Evolutionary conservation across 2,113 vertebrate genomes (phyloP).

Genomic region (Proteles cristata): DNA sequence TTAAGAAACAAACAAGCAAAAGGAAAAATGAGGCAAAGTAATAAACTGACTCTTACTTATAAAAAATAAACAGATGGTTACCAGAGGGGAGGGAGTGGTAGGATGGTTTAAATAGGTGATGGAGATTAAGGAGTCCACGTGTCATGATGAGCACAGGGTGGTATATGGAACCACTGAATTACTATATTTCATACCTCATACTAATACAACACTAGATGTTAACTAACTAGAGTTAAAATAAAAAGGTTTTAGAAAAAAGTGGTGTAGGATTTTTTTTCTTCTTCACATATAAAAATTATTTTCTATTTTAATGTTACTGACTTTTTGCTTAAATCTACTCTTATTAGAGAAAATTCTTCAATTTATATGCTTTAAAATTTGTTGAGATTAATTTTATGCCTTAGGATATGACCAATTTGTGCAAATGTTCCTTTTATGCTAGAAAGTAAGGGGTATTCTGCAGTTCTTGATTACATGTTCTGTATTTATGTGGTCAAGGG

Average conservation of each 20-base stretch:
- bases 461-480: neutral
- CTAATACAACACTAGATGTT: neutral
- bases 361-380: neutral
- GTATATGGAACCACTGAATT: neutral
- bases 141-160: neutral
- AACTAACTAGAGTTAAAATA: neutral
- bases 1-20: neutral
- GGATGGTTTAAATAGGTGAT: neutral
- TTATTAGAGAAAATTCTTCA: neutral
- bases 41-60: neutral
- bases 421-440: neutral
- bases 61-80: neutral
- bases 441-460: neutral
- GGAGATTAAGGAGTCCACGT: neutral
- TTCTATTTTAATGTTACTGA: neutral
- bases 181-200: neutral
- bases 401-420: neutral
- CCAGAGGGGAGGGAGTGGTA: neutral
- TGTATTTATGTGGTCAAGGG: neutral
- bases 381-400: neutral
- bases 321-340: neutral
- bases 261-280: neutral
- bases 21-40: neutral
- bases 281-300: neutral
- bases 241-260: neutral